Conservation (phyloP, 2,113 vertebrate genomes). For the Hippocampus zosterae region DNA sequence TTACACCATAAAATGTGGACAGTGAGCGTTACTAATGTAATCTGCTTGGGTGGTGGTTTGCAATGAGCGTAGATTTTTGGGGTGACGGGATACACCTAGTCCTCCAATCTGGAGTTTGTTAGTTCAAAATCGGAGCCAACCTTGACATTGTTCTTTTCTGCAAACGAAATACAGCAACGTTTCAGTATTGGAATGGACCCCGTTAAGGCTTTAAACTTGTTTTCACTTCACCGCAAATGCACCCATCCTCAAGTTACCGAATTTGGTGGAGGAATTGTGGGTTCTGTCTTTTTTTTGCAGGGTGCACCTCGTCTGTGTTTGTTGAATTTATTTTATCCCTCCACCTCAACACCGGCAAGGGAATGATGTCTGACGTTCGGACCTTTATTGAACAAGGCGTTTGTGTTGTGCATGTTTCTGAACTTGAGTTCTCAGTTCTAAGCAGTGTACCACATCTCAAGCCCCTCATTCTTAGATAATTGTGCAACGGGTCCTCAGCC, state of each 20-base stretch:
- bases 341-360: conserved; percentile 45
- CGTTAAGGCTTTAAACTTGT: neutral
- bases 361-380: conserved; percentile 54
- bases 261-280: neutral
- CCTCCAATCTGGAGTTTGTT: too few species aligned
- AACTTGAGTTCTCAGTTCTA: conserved; percentile 74
- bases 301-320: conserved; percentile 16
- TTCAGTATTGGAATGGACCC: neutral
- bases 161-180: neutral
- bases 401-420: conserved; percentile 41
- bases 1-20: neutral
- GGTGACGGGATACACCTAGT: too few species aligned
- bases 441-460: conserved; percentile 94
- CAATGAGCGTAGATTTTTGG: too few species aligned
- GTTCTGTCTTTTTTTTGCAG: conserved; percentile 18
- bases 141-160: neutral
- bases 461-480: conserved; percentile 98
- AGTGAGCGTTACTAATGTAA: neutral
- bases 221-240: neutral
- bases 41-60: too few species aligned
- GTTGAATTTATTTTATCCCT: conserved; percentile 40
- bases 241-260: neutral
- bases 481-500: conserved; percentile 96
- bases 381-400: conserved; percentile 46
- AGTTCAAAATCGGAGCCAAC: too few species aligned